These are phyloP conservation scores for Eristalis pertinax DNA, from an alignment of 2,888 invertebrate genomes.

Conservation along the genomic window DNA sequence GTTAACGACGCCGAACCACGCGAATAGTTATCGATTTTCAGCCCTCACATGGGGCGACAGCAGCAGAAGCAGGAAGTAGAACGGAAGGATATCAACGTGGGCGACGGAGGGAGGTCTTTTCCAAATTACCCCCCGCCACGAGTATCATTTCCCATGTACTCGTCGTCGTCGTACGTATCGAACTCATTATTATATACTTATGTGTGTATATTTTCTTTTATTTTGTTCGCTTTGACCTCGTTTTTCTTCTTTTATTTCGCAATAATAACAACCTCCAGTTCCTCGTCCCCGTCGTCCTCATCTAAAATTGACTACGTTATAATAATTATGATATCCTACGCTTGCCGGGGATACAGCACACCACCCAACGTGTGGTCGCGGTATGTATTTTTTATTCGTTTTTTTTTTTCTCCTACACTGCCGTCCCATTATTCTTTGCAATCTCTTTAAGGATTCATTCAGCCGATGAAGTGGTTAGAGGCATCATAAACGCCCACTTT, in stretches of 20 bases:
- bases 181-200: neutral
- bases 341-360: neutral
- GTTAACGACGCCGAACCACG: neutral
- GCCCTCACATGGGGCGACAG: neutral
- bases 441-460: slow-evolving; percentile 31
- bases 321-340: slow-evolving; percentile 24
- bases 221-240: slow-evolving; percentile 13
- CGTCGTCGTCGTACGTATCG: neutral
- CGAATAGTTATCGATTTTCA: neutral
- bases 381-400: neutral
- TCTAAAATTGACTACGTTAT: slow-evolving; percentile 43
- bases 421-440: slow-evolving; percentile 15
- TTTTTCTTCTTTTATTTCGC: slow-evolving; percentile 13
- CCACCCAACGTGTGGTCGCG: neutral
- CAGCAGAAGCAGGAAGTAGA: neutral
- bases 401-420: neutral
- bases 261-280: neutral
- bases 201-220: too few species aligned
- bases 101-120: neutral
- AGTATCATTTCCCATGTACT: neutral
- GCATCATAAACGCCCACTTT: slow-evolving; percentile 57
- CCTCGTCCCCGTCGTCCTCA: neutral
- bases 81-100: neutral
- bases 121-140: neutral
- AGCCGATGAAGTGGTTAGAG: slow-evolving; percentile 41